phyloP scores from a whole-genome alignment of 2,888 invertebrate species.

The Druceiella hillmani region DNA sequence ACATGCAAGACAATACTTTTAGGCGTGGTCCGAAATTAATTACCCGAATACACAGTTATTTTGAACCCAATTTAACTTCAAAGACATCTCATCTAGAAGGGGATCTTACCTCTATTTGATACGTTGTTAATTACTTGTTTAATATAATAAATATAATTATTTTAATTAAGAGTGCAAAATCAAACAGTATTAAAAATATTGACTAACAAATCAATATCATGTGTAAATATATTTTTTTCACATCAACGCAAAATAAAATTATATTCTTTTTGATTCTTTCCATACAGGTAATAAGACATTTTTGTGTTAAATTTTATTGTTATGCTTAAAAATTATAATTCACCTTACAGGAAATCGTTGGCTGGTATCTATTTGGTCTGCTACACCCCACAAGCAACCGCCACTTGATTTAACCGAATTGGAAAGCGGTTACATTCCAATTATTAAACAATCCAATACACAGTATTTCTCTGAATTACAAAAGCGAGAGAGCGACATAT shows the following conservation, averaged over 20 bases:
- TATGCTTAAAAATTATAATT: not conserved
- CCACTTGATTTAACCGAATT: conserved; percentile 75
- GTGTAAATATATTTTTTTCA: not conserved
- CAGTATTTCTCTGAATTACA: conserved; percentile 60
- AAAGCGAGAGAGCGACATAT: conserved; percentile 79
- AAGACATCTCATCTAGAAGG: too few relatives aligned
- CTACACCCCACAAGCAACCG: conserved; percentile 77
- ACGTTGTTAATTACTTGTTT: conserved; percentile 1
- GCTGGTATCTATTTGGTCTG: conserved; percentile 79
- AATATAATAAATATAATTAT: not conserved
- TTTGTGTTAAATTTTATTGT: not conserved
- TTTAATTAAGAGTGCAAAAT: too few relatives aligned
- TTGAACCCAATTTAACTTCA: too few relatives aligned
- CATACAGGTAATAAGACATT: too few relatives aligned
- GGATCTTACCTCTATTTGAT: too few relatives aligned
- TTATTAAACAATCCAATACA: conserved; percentile 36
- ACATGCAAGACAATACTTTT: too few relatives aligned
- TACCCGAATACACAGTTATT: too few relatives aligned
- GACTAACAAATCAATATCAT: too few relatives aligned
- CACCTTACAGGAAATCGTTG: conserved; percentile 67
- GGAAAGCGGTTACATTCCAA: conserved; percentile 40
- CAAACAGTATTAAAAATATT: too few relatives aligned
- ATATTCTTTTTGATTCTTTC: not conserved
- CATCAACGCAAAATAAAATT: not conserved
- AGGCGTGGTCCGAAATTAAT: conserved; percentile 1